A percentile compares a stretch with the other conserved stretches of the same genome.
Conservation (phyloP, 2,797 vertebrate species). For the Myiotriccus ornatus region DNA sequence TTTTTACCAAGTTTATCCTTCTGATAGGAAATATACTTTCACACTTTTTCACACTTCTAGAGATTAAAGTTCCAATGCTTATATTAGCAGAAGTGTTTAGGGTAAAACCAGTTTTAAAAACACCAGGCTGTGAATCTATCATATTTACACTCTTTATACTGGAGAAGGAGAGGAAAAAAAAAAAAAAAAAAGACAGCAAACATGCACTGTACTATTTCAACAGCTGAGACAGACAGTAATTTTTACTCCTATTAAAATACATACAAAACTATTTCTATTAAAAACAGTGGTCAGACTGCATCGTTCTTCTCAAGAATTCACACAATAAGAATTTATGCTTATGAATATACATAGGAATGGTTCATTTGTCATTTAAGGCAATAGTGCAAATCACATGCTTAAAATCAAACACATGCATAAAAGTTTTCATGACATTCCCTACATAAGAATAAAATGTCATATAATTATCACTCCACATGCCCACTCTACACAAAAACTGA, state of each 20-base stretch:
- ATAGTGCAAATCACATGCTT: not conserved
- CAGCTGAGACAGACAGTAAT: not conserved
- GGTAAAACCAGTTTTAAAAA: constrained; percentile 52
- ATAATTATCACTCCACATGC: not conserved
- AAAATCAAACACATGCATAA: not conserved
- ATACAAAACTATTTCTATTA: not conserved
- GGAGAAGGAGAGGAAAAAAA: not conserved
- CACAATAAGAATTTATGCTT: not conserved
- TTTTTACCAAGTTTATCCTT: constrained; percentile 55
- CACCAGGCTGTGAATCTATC: not conserved
- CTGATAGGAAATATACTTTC: constrained; percentile 45
- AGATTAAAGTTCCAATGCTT: constrained; percentile 51
- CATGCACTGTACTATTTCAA: not conserved
- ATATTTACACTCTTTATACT: not conserved
- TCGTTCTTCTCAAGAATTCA: not conserved
- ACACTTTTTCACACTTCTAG: not conserved
- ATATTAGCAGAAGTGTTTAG: constrained; percentile 51
- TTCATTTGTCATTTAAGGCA: not conserved
- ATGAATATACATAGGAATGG: not conserved
- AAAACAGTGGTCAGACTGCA: not conserved
- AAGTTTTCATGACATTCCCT: not conserved
- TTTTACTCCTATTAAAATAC: not conserved
- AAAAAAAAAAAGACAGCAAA: not conserved
- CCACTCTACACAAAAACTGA: not conserved
- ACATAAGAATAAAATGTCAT: not conserved